phyloP scores from a whole-genome alignment of 2,888 invertebrate species.

The Biston stratarius region DNA sequence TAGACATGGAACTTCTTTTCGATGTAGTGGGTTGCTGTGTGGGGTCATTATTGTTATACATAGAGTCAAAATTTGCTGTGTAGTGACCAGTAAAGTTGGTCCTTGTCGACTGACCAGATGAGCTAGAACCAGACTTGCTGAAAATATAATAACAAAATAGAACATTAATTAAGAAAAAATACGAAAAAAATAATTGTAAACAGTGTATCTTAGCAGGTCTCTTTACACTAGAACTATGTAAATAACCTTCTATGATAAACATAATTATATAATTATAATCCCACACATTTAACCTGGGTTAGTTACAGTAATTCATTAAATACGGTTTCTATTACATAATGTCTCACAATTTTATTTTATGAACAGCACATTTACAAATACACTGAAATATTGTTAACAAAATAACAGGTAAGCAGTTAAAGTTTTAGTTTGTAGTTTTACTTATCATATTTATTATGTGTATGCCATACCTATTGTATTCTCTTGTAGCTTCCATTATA shows the following conservation, averaged over 20 bases:
- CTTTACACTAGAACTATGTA: too few species aligned
- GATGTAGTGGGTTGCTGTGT: constrained; percentile 68
- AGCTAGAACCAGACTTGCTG: constrained; percentile 84
- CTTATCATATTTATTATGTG: background rate
- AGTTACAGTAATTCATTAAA: too few species aligned
- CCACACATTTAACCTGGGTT: too few species aligned
- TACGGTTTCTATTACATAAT: too few species aligned
- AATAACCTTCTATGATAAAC: too few species aligned
- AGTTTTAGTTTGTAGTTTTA: background rate
- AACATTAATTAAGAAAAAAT: too few species aligned
- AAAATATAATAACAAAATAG: constrained; percentile 49
- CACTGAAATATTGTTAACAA: too few species aligned
- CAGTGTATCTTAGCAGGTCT: too few species aligned
- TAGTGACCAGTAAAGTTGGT: constrained; percentile 77
- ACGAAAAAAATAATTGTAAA: too few species aligned
- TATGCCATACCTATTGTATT: constrained; percentile 82
- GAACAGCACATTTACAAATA: too few species aligned
- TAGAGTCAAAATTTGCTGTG: constrained; percentile 79
- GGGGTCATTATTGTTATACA: constrained; percentile 78
- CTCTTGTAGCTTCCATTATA: constrained; percentile 88
- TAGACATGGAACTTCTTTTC: constrained; percentile 73
- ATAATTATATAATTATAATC: too few species aligned
- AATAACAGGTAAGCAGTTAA: background rate
- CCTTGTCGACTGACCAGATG: constrained; percentile 80
- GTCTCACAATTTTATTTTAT: too few species aligned